Conservation (phyloP, 2,888 invertebrate species). For the Tricholauxania praeusta region DNA sequence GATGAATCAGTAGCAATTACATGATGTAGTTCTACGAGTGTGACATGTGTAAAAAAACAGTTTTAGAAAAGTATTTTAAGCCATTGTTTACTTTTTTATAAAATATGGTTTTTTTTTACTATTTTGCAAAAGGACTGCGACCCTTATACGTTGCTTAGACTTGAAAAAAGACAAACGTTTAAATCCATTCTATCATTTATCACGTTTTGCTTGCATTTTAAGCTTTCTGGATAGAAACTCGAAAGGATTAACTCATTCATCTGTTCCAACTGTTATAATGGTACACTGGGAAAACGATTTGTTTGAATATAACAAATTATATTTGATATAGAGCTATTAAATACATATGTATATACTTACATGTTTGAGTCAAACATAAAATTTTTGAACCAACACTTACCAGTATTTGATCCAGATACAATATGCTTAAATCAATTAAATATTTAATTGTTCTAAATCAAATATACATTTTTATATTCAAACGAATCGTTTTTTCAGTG, state of each 20-base stretch:
- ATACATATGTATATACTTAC: too few species aligned
- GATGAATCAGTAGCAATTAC: conserved; percentile 53
- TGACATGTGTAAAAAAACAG: conserved; percentile 66
- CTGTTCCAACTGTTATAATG: conserved; percentile 10
- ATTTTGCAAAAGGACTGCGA: not conserved
- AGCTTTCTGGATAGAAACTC: not conserved
- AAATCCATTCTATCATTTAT: conserved; percentile 53
- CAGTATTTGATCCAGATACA: too few species aligned
- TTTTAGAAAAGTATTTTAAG: conserved; percentile 63
- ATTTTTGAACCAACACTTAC: too few species aligned
- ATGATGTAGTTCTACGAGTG: conserved; percentile 60
- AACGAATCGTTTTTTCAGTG: too few species aligned
- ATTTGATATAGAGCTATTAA: too few species aligned
- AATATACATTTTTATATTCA: too few species aligned
- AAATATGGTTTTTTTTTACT: conserved; percentile 16
- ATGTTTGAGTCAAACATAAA: too few species aligned
- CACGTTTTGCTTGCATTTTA: conserved; percentile 42
- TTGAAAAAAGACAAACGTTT: conserved; percentile 40
- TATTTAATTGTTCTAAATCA: too few species aligned
- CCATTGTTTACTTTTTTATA: conserved; percentile 64
- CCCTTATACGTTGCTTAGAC: not conserved
- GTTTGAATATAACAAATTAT: too few species aligned
- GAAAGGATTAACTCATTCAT: conserved; percentile 27
- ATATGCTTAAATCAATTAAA: too few species aligned
- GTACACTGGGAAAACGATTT: too few species aligned